Percentiles rank a stretch among this genome's conserved stretches.
Conservation (phyloP, 2,888 invertebrate species). For the Megastigmus dorsalis region DNA sequence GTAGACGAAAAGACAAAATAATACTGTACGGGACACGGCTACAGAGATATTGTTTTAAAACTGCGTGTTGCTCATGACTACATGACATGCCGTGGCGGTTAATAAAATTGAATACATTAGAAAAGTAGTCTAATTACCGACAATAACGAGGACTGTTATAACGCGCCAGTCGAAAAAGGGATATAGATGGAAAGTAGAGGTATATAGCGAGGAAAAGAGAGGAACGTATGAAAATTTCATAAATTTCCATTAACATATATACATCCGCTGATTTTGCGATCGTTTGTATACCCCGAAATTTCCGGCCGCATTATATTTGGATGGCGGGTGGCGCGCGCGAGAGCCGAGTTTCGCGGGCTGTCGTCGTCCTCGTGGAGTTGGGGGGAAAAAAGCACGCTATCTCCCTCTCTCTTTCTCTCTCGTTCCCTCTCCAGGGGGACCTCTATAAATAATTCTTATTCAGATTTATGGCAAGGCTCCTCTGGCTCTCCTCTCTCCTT, state of each 20-base stretch:
- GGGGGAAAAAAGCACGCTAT: slow-evolving; percentile 9
- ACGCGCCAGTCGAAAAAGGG: too few relatives aligned
- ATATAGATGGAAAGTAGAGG: too few relatives aligned
- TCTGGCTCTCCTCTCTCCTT: slow-evolving; percentile 7
- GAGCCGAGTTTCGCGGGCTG: slow-evolving; percentile 9
- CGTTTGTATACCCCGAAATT: background rate
- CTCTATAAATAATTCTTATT: slow-evolving; percentile 69
- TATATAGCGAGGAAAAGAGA: too few relatives aligned
- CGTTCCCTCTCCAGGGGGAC: slow-evolving; percentile 53
- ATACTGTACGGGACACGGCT: too few relatives aligned
- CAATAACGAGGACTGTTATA: too few relatives aligned
- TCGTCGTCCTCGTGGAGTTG: background rate
- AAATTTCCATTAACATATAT: slow-evolving; percentile 21
- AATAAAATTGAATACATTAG: too few relatives aligned
- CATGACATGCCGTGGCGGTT: too few relatives aligned
- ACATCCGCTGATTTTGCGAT: background rate
- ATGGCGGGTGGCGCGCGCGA: background rate
- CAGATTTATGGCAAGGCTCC: slow-evolving; percentile 63
- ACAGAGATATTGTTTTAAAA: too few relatives aligned
- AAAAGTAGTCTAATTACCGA: too few relatives aligned
- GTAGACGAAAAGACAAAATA: too few relatives aligned
- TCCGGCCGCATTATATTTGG: background rate
- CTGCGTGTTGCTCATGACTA: too few relatives aligned
- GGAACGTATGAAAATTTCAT: slow-evolving; percentile 15
- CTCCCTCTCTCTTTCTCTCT: slow-evolving; percentile 46